A percentile compares a stretch with the other conserved stretches of the same genome.
Evolutionary conservation across 2,888 invertebrate species (phyloP).

Genomic region (Ectemnius continuus): DNA sequence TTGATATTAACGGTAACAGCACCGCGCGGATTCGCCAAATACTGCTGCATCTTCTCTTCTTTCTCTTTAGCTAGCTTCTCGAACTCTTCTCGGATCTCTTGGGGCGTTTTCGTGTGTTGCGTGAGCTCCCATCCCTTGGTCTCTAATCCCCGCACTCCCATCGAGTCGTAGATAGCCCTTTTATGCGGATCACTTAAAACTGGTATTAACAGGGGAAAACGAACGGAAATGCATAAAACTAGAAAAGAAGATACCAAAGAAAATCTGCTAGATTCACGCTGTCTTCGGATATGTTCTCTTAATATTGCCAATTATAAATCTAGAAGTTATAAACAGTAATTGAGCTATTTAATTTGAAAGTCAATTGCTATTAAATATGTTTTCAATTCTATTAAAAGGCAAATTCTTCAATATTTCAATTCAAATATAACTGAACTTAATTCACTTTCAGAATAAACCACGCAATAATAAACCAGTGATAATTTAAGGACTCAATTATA

Average conservation of each 20-base stretch:
- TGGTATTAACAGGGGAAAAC: constrained; percentile 63
- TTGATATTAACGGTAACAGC: constrained; percentile 92
- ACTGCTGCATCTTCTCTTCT: constrained; percentile 92
- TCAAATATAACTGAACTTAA: no score
- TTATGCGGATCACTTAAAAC: constrained; percentile 95
- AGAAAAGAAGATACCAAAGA: constrained; percentile 13
- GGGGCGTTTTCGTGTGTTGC: constrained; percentile 93
- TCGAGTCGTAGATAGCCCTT: constrained; percentile 95
- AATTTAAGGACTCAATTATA: no score
- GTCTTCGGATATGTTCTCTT: no score
- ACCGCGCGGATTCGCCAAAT: constrained; percentile 95
- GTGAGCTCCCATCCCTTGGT: constrained; percentile 98
- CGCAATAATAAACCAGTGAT: no score
- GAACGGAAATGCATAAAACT: no score
- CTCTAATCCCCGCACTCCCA: constrained; percentile 89
- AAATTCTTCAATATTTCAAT: no score
- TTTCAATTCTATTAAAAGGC: no score
- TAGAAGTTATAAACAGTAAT: no score
- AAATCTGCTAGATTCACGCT: constrained; percentile 7
- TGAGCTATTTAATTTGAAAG: no score
- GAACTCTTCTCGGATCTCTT: constrained; percentile 98
- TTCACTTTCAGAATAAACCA: no score
- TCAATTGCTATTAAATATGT: no score
- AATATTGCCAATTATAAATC: no score
- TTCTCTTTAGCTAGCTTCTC: constrained; percentile 91